Percentiles rank a stretch among this genome's conserved stretches.
Evolutionary conservation across 2,888 invertebrate species (phyloP).

Genomic region (Thymelicus lineola): DNA sequence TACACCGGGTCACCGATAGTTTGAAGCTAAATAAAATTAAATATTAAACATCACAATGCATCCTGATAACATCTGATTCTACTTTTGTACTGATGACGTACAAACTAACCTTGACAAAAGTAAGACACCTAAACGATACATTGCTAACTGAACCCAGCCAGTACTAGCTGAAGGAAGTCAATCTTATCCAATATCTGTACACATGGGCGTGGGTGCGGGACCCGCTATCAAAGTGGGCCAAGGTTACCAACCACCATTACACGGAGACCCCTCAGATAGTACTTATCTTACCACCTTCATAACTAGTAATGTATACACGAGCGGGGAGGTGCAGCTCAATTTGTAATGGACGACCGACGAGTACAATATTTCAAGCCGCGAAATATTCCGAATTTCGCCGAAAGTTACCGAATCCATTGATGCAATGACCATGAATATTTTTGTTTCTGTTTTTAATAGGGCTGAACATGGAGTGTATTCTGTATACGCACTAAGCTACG

Average conservation of each 20-base stretch:
- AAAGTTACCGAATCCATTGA: constrained; percentile 52
- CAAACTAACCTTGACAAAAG: background rate
- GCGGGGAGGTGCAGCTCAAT: constrained; percentile 53
- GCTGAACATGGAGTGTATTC: too few relatives aligned
- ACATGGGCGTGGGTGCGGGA: constrained; percentile 52
- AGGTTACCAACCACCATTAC: constrained; percentile 62
- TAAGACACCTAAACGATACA: too few relatives aligned
- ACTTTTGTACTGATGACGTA: background rate
- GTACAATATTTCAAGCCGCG: constrained; percentile 43
- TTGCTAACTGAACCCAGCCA: background rate
- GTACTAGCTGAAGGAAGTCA: constrained; percentile 60
- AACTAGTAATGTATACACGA: constrained; percentile 39
- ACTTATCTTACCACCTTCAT: constrained; percentile 48
- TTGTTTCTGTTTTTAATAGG: background rate
- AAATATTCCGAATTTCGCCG: constrained; percentile 61
- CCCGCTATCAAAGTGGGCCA: constrained; percentile 72
- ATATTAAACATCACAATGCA: too few relatives aligned
- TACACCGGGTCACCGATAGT: too few relatives aligned
- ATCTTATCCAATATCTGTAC: constrained; percentile 57
- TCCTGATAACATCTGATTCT: too few relatives aligned
- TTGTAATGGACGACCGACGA: constrained; percentile 49
- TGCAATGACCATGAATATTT: background rate
- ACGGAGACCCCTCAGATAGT: constrained; percentile 58
- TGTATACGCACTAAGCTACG: too few relatives aligned
- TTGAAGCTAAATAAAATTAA: too few relatives aligned